phyloP scores from a whole-genome alignment of 2,797 vertebrate species.

The Propithecus deckenii region DNA sequence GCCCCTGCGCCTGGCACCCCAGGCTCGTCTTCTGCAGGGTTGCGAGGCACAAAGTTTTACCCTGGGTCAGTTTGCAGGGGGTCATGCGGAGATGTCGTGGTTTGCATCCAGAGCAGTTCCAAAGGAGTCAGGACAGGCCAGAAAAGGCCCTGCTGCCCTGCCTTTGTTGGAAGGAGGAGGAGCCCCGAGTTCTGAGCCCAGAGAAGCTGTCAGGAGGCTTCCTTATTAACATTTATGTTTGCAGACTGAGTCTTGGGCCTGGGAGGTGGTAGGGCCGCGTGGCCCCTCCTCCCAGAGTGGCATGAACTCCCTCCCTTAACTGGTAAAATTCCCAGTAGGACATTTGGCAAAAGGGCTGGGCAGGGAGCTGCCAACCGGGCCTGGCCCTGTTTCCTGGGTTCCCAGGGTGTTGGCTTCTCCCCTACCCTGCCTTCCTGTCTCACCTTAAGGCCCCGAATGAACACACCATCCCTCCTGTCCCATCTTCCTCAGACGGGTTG shows the following conservation, averaged over 20 bases:
- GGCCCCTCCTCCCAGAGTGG: background rate
- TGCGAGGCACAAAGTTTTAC: constrained; percentile 54
- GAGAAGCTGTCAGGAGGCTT: background rate
- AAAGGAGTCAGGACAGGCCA: background rate
- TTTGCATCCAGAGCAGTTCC: background rate
- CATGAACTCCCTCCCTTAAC: background rate
- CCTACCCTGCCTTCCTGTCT: constrained; percentile 60
- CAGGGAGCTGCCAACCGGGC: constrained; percentile 16
- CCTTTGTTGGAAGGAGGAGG: background rate
- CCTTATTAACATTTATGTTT: constrained; percentile 30
- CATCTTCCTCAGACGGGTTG: constrained; percentile 66
- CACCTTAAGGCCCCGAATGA: constrained; percentile 56
- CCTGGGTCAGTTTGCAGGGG: background rate
- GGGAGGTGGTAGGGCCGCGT: background rate
- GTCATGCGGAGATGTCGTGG: background rate
- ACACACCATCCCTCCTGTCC: constrained; percentile 49
- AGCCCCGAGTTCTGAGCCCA: background rate
- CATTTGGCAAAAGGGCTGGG: constrained; percentile 59
- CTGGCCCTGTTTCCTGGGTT: constrained; percentile 70
- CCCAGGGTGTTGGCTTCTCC: constrained; percentile 51
- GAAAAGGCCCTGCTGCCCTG: background rate
- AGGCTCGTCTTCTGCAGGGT: background rate
- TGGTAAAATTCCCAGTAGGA: constrained; percentile 74
- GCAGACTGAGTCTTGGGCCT: background rate
- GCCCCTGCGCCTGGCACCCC: background rate